Evolutionary conservation across 1,140 invertebrate genomes (phyloP).

Genomic region (Leptopilina boulardi): DNA sequence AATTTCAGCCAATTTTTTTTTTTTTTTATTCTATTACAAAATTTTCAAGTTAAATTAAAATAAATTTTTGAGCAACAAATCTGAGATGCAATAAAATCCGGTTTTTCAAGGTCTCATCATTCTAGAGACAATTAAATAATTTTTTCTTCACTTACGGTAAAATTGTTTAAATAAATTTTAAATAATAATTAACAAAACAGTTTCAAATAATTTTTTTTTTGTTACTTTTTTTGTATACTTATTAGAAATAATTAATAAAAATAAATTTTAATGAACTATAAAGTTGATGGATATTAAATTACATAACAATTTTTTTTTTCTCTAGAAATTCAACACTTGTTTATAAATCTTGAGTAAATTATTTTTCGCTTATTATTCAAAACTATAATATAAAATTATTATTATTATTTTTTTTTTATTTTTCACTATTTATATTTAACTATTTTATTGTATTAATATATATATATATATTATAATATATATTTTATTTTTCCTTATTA

Average conservation of each 20-base stretch:
- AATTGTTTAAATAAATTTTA: not conserved
- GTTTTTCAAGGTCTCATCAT: not conserved
- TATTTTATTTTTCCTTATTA: too few relatives aligned
- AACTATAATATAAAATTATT: too few relatives aligned
- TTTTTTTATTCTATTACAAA: not conserved
- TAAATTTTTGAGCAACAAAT: not conserved
- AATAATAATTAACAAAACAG: not conserved
- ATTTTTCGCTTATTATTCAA: too few relatives aligned
- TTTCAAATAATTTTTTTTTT: not conserved
- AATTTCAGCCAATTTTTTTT: too few relatives aligned
- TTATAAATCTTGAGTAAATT: not conserved
- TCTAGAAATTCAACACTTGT: not conserved
- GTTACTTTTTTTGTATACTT: not conserved
- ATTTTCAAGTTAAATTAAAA: too few relatives aligned
- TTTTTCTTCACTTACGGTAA: not conserved
- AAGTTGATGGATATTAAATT: not conserved
- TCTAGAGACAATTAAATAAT: not conserved
- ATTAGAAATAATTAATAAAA: not conserved
- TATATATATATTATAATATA: too few relatives aligned
- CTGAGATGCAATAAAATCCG: not conserved
- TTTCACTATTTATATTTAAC: too few relatives aligned
- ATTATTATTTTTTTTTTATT: too few relatives aligned
- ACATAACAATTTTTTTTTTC: not conserved
- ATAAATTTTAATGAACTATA: not conserved
- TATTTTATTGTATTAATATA: too few relatives aligned